These are phyloP conservation scores for Pteropus rufus DNA, from an alignment of 2,797 vertebrate genomes.

Conservation along the genomic window DNA sequence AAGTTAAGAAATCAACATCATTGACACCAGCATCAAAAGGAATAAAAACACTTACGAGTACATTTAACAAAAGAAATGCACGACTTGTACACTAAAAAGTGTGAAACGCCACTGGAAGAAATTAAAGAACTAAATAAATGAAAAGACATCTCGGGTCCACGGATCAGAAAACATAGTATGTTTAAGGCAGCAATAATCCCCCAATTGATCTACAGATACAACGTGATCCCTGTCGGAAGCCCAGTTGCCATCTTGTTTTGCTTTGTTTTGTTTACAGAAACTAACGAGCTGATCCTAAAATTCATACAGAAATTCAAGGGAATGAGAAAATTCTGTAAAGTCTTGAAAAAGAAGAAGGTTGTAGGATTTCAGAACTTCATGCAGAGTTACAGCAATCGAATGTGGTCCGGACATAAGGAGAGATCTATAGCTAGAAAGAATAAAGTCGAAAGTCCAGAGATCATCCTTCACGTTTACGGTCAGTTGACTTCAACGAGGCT, in stretches of 20 bases:
- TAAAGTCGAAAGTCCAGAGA: background rate
- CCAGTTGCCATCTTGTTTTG: background rate
- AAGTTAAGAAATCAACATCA: background rate
- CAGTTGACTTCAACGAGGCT: background rate
- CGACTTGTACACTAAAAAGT: background rate
- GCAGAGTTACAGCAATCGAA: background rate
- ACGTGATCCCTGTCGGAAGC: background rate
- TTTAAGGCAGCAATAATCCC: background rate
- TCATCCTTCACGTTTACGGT: background rate
- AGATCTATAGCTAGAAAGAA: background rate
- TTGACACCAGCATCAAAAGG: background rate
- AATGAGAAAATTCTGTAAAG: background rate
- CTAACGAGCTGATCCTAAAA: background rate
- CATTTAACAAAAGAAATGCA: background rate
- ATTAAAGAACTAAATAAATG: background rate
- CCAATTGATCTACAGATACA: background rate
- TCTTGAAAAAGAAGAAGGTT: background rate
- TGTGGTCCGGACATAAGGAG: background rate
- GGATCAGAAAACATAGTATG: background rate
- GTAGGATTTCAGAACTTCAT: background rate
- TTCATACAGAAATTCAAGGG: background rate
- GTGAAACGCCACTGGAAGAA: background rate
- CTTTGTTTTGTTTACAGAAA: background rate
- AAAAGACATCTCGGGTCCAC: background rate
- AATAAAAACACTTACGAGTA: background rate